Percentiles rank a stretch among this genome's conserved stretches.
Evolutionary conservation across 2,888 invertebrate genomes (phyloP).

Genomic region (Scaptomyza reducta): DNA sequence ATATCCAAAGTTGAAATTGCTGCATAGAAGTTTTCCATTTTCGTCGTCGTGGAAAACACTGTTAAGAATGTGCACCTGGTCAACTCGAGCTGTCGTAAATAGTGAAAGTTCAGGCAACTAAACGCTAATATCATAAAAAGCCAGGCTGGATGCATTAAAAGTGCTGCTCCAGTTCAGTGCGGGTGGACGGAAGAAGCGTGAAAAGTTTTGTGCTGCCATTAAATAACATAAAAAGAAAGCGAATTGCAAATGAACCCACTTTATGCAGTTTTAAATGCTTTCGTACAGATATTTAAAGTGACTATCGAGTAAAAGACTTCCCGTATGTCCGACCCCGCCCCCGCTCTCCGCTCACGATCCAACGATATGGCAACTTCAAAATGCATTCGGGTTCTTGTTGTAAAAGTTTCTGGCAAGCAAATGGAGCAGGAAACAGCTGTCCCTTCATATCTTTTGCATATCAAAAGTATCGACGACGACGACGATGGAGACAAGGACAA

Average conservation of each 20-base stretch:
- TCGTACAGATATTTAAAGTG: conserved; percentile 58
- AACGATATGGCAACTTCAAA: conserved; percentile 50
- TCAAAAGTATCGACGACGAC: conserved; percentile 71
- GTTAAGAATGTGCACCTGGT: conserved; percentile 50
- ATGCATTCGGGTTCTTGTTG: conserved; percentile 64
- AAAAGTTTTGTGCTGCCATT: conserved; percentile 51
- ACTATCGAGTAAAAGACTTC: conserved; percentile 22
- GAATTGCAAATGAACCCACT: conserved; percentile 38
- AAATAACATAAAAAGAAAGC: conserved; percentile 35
- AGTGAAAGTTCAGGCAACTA: conserved; percentile 64
- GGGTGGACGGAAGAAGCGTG: conserved; percentile 15
- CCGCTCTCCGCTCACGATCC: conserved; percentile 2
- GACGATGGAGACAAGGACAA: conserved; percentile 28
- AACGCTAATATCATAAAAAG: conserved; percentile 66
- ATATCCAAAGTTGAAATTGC: conserved; percentile 49
- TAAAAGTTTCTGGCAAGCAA: conserved; percentile 73
- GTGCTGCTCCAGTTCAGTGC: conserved; percentile 21
- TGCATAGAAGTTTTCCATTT: conserved; percentile 50
- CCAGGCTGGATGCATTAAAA: conserved; percentile 50
- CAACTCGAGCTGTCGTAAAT: conserved; percentile 60
- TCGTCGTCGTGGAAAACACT: neutral
- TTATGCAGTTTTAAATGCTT: conserved; percentile 61
- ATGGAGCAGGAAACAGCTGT: conserved; percentile 77
- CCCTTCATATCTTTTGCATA: conserved; percentile 78
- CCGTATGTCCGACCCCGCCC: conserved; percentile 2